phyloP scores from a whole-genome alignment of 2,888 invertebrate genomes.

The Dasypolia templi region DNA sequence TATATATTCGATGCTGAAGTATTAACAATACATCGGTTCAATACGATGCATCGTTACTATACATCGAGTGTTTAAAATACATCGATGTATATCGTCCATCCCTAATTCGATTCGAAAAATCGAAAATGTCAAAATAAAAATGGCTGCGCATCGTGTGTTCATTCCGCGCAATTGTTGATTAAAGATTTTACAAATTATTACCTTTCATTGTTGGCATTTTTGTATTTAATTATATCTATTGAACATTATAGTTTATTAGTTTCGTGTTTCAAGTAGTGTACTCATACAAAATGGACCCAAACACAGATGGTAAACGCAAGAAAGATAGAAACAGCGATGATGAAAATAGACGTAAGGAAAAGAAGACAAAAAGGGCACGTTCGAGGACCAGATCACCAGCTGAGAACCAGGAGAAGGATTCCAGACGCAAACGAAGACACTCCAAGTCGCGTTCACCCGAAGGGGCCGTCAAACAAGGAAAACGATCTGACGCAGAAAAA shows the following conservation, averaged over 20 bases:
- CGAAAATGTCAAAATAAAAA: conserved; percentile 57
- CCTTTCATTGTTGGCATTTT: background rate
- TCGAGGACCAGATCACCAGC: conserved; percentile 78
- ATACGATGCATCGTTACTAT: no score
- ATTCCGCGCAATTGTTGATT: conserved; percentile 29
- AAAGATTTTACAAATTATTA: conserved; percentile 15
- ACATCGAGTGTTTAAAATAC: no score
- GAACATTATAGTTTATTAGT: conserved; percentile 10
- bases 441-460: conserved; percentile 80
- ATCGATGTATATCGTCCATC: no score
- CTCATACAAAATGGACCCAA: conserved; percentile 76
- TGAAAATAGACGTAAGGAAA: conserved; percentile 77
- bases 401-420: conserved; percentile 71
- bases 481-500: conserved; percentile 67
- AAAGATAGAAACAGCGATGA: conserved; percentile 78
- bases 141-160: conserved; percentile 57
- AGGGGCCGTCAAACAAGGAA: conserved; percentile 74
- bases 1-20: no score
- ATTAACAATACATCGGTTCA: no score
- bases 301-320: conserved; percentile 79
- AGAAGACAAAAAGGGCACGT: conserved; percentile 77
- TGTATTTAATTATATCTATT: background rate
- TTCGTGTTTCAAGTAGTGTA: conserved; percentile 14
- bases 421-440: conserved; percentile 79
- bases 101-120: no score